phyloP scores from a whole-genome alignment of 2,797 vertebrate genomes.

The Australoheros facetus region DNA sequence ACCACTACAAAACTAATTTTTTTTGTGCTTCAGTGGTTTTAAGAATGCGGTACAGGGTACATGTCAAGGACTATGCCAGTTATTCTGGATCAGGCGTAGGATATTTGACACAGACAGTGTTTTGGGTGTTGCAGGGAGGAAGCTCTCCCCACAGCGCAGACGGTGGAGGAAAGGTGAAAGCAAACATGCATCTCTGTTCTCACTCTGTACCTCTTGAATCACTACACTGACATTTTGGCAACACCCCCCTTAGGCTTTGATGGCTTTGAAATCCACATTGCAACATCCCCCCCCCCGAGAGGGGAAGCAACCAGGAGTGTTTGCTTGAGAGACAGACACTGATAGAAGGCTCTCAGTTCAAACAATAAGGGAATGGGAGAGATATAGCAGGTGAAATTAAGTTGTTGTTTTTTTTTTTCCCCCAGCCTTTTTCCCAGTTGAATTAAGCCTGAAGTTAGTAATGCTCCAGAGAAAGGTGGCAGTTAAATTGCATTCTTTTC shows the following conservation, averaged over 20 bases:
- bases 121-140: conserved; percentile 37
- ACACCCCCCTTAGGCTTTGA: conserved; percentile 32
- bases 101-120: conserved; percentile 50
- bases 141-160: conserved; percentile 35
- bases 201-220: conserved; percentile 42
- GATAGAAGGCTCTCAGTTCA: conserved; percentile 66
- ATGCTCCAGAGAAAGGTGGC: conserved; percentile 58
- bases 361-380: conserved; percentile 44
- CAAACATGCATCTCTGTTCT: conserved; percentile 45
- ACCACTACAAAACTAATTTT: background rate
- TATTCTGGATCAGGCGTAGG: conserved; percentile 46
- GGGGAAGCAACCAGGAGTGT: conserved; percentile 56
- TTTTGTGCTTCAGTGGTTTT: background rate
- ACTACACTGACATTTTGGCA: conserved; percentile 63
- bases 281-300: conserved; percentile 23
- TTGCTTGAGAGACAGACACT: conserved; percentile 55
- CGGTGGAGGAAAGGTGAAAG: conserved; percentile 32
- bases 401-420: conserved; percentile 7
- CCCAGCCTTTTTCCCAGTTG: conserved; percentile 37
- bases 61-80: conserved; percentile 24
- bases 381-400: conserved; percentile 51
- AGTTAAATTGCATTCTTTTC: conserved; percentile 64
- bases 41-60: background rate
- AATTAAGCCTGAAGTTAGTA: conserved; percentile 57
- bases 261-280: conserved; percentile 63